Conservation (phyloP, 2,797 vertebrate genomes). For the Malacoraja senta region DNA sequence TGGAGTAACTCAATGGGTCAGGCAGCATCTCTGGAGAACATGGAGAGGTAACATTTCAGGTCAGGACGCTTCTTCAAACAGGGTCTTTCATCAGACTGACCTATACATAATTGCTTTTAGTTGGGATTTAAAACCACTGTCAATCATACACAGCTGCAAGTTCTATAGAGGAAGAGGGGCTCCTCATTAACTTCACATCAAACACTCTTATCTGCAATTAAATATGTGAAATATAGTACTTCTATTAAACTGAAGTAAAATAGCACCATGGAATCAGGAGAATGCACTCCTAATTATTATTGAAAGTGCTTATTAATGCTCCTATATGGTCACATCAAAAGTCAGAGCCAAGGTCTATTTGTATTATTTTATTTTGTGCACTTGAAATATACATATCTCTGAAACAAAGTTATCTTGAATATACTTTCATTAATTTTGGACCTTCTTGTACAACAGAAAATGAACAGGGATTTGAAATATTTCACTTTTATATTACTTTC, state of each 20-base stretch:
- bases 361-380: slow-evolving; percentile 31
- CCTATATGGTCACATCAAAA: background rate
- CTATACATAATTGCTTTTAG: background rate
- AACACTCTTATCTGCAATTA: background rate
- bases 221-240: background rate
- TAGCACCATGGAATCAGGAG: background rate
- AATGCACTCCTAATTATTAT: background rate
- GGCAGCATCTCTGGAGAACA: no score
- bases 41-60: no score
- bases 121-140: background rate
- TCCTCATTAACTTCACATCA: background rate
- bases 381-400: slow-evolving; percentile 24
- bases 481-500: slow-evolving; percentile 30
- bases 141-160: background rate
- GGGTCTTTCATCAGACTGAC: no score
- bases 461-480: slow-evolving; percentile 21
- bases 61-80: no score
- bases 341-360: background rate
- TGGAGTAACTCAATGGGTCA: no score
- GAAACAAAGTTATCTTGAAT: slow-evolving; percentile 33
- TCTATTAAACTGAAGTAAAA: background rate
- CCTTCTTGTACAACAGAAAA: background rate
- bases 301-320: background rate
- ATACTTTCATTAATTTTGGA: slow-evolving; percentile 14
- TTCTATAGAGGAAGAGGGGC: background rate